phyloP scores from a whole-genome alignment of 2,797 vertebrate species.

The Epinephelus coioides region DNA sequence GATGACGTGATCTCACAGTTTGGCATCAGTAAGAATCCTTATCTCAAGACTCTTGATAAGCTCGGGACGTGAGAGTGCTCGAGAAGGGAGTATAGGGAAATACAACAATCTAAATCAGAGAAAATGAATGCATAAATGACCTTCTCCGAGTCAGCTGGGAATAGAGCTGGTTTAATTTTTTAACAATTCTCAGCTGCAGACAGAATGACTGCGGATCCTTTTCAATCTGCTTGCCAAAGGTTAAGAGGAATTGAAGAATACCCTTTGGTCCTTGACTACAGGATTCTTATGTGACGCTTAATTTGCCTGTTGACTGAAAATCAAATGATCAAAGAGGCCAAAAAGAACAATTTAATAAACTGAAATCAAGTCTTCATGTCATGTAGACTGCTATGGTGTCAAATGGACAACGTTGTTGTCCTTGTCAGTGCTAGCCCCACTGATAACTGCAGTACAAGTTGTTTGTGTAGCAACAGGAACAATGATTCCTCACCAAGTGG shows the following conservation, averaged over 20 bases:
- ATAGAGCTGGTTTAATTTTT: not conserved
- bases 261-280: not conserved
- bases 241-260: conserved; percentile 37
- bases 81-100: conserved; percentile 7
- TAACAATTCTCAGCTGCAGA: conserved; percentile 10
- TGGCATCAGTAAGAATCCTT: conserved; percentile 2
- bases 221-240: conserved; percentile 44
- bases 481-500: too few species aligned
- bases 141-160: conserved; percentile 30
- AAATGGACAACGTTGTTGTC: not conserved
- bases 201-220: conserved; percentile 15
- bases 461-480: too few species aligned
- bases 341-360: conserved; percentile 2
- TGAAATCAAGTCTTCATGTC: too few species aligned
- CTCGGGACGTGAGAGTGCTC: not conserved
- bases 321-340: conserved; percentile 9
- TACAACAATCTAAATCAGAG: conserved; percentile 25
- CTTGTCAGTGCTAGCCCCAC: too few species aligned
- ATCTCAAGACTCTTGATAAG: not conserved
- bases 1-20: not conserved
- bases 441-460: too few species aligned
- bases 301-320: conserved; percentile 5
- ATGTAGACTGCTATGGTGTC: too few species aligned
- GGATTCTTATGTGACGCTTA: not conserved
- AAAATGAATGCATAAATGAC: conserved; percentile 34